Percentiles rank a stretch among this genome's conserved stretches.
These are phyloP conservation scores for Clivina fossor DNA, from an alignment of 2,888 invertebrate genomes.

Conservation along the genomic window DNA sequence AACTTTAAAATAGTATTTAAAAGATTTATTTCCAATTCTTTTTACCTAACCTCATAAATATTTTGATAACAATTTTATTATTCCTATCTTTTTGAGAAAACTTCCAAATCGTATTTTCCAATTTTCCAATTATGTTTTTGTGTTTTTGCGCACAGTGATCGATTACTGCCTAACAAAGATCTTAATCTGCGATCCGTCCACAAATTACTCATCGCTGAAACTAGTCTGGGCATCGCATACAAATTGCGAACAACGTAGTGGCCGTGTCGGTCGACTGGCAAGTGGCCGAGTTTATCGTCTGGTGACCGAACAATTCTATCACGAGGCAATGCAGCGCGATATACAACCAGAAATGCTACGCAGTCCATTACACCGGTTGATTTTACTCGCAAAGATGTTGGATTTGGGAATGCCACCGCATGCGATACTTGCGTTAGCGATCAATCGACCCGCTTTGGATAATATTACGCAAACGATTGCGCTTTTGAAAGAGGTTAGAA, in stretches of 20 bases:
- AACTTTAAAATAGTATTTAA: too few species aligned
- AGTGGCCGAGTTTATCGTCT: slow-evolving; percentile 85
- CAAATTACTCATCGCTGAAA: slow-evolving; percentile 77
- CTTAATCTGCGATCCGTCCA: slow-evolving; percentile 70
- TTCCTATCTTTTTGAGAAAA: too few species aligned
- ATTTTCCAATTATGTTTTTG: too few species aligned
- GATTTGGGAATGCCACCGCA: slow-evolving; percentile 77
- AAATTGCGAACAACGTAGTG: slow-evolving; percentile 86
- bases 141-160: too few species aligned
- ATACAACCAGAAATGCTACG: slow-evolving; percentile 75
- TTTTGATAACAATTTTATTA: too few species aligned
- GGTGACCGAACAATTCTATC: slow-evolving; percentile 67
- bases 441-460: slow-evolving; percentile 83
- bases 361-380: slow-evolving; percentile 77
- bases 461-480: slow-evolving; percentile 81
- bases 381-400: slow-evolving; percentile 79
- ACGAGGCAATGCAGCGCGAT: slow-evolving; percentile 59
- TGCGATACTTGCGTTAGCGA: slow-evolving; percentile 77
- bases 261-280: slow-evolving; percentile 86
- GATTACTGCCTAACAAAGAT: slow-evolving; percentile 93
- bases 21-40: too few species aligned
- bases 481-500: slow-evolving; percentile 74
- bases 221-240: slow-evolving; percentile 87
- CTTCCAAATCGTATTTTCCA: too few species aligned
- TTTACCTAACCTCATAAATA: too few species aligned